A percentile compares a stretch with the other conserved stretches of the same genome.
These are phyloP conservation scores for Chrysotoxum bicinctum DNA, from an alignment of 2,888 invertebrate genomes.

Conservation along the genomic window DNA sequence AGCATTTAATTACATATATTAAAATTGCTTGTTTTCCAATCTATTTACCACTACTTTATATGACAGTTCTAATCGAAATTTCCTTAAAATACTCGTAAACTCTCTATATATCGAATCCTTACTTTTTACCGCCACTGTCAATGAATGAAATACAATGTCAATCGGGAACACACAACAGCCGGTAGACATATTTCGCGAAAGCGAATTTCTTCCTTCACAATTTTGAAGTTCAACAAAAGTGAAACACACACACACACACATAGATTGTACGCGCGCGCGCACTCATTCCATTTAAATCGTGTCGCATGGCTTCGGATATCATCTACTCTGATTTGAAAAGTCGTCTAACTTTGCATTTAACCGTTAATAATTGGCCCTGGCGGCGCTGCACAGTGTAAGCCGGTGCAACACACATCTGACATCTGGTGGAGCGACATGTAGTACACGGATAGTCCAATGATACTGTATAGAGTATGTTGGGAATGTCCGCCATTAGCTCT, in stretches of 20 bases:
- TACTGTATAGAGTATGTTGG: conserved; percentile 10
- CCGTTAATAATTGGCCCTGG: conserved; percentile 68
- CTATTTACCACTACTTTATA: too few species aligned
- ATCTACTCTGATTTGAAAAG: conserved; percentile 14
- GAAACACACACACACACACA: conserved; percentile 39
- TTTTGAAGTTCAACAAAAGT: conserved; percentile 72
- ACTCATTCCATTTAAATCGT: conserved; percentile 10
- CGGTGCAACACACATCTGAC: conserved; percentile 38
- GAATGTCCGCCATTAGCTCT: conserved; percentile 67
- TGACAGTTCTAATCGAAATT: neutral
- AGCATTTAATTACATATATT: too few species aligned
- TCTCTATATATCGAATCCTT: neutral
- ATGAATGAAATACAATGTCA: conserved; percentile 28
- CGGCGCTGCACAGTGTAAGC: neutral
- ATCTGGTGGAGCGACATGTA: conserved; percentile 47
- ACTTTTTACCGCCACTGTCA: conserved; percentile 32
- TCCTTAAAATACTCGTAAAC: too few species aligned
- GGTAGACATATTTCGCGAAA: conserved; percentile 55
- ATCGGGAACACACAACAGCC: conserved; percentile 25
- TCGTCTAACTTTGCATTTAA: conserved; percentile 66
- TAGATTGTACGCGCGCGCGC: conserved; percentile 2
- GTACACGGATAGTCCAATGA: conserved; percentile 12
- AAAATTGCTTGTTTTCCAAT: too few species aligned
- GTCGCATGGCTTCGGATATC: conserved; percentile 31
- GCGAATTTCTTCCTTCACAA: conserved; percentile 60